A percentile compares a stretch with the other conserved stretches of the same genome.
Evolutionary conservation across 1,140 invertebrate genomes (phyloP).

Genomic region (Drosophila santomea): DNA sequence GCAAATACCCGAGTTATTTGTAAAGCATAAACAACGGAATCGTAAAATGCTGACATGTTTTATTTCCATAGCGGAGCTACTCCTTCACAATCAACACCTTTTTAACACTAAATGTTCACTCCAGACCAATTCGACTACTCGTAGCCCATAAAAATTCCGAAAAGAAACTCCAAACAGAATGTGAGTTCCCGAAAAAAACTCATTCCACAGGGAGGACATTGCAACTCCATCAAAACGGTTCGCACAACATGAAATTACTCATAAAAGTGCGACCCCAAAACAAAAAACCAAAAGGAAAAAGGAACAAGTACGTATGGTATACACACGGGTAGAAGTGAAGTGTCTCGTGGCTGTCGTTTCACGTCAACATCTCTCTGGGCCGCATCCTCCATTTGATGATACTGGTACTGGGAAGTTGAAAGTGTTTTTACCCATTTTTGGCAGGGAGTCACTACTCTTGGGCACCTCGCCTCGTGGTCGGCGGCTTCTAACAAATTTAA

Average conservation of each 20-base stretch:
- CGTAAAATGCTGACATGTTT: slow-evolving; percentile 23
- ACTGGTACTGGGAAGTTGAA: slow-evolving; percentile 26
- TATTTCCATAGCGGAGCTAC: slow-evolving; percentile 3
- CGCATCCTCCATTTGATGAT: slow-evolving; percentile 53
- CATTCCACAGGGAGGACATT: slow-evolving; percentile 50
- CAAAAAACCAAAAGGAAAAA: slow-evolving; percentile 4
- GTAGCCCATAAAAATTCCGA: slow-evolving; percentile 25
- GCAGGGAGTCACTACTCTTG: slow-evolving; percentile 20
- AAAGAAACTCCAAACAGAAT: slow-evolving; percentile 3
- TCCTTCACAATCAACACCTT: slow-evolving; percentile 34
- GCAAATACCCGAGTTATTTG: slow-evolving; percentile 13
- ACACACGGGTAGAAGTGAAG: slow-evolving; percentile 30
- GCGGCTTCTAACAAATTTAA: slow-evolving; percentile 64
- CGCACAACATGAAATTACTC: slow-evolving; percentile 78
- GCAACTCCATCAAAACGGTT: slow-evolving; percentile 66
- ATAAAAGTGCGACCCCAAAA: slow-evolving; percentile 61
- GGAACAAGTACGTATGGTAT: slow-evolving; percentile 12
- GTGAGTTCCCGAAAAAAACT: slow-evolving; percentile 31
- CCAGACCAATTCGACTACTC: slow-evolving; percentile 16
- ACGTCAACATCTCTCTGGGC: slow-evolving; percentile 58
- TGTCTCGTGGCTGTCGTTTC: slow-evolving; percentile 55
- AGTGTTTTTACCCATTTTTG: slow-evolving; percentile 50
- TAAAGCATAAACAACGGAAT: slow-evolving; percentile 38
- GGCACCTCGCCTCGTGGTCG: slow-evolving; percentile 28
- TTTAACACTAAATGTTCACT: slow-evolving; percentile 24